Evolutionary conservation across 2,113 vertebrate species (phyloP), one percentile per base, ranked within the genome.

Genomic region (Hypocryptadius cinnamomeus): DNA sequence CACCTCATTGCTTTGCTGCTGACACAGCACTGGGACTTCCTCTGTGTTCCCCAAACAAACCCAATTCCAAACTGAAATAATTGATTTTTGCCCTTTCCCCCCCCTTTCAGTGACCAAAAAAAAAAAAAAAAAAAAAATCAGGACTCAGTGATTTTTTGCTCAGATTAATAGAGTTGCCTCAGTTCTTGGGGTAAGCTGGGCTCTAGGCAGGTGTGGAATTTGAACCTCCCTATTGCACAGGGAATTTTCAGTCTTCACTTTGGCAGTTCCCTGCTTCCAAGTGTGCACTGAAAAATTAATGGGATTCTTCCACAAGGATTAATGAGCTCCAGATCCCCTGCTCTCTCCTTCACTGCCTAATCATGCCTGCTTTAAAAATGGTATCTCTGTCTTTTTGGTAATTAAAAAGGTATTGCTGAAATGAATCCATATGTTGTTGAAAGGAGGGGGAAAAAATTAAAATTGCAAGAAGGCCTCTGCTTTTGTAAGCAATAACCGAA

Each of bases 401-500:
- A 90, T 95, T 85, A 91, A 71, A 85, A 80, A 85, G 71, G 42
- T 89, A 94, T 65, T 53, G 73, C 89, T 72, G 88, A 90, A 94
- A 92, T 59, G 82, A 85, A 92, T 77, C 87, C 82, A 48, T 94
- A 73, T 91, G 91, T 92, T 82, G 76, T 70, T 79, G 86, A 91
- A 94, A 94, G 59, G 44, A 13, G 6, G 4, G 13, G 19, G 14
- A 8, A 24, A 24, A 48, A 64, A 92, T 93, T 91, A 77, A 69
- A 87, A 92, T 96, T 72, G 71, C 89, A 87, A 94, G 87, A 79
- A 68, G 68, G 83, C 59, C 91, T 92, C 60, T 93, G 94, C 96
- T 97, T 96, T 89, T 95, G 87, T 96, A 85, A 96, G 92, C 93
- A 95, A 91, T 77, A 96, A 90, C 81, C 15, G 20, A 64, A 87